Base-by-base conservation (phyloP, 2,113 vertebrate species). In the Ascaphus truei region DNA sequence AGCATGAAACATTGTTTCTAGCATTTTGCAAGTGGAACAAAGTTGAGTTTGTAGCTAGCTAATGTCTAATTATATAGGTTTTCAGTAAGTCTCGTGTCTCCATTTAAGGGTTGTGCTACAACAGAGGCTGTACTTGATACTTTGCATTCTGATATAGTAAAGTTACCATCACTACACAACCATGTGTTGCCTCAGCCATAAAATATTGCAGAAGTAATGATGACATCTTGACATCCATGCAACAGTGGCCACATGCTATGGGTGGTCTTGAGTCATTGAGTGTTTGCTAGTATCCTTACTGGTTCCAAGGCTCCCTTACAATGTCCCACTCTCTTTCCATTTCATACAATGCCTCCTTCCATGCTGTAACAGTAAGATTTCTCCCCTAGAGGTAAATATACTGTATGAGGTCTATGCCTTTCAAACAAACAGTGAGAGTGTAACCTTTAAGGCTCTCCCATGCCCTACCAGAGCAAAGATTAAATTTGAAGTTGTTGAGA, bases 391-490 rank as follows among this genome's bases (percentile, higher is more conserved):
- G 29, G 41, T 58, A 36, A 11, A 18, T 48, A n/a, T 22, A 50
- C 31, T 48, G 23, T 22, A 20, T 37, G 30, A 12, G n/a, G n/a
- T n/a, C n/a, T n/a, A 47, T 30, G 15, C 41, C 43, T 26, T 52
- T 27, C 33, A 27, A 20, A 16, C 33, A 27, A 20, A 16, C 39
- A 58, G 53, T 51, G 47, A 68, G 31, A 61, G 57, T 50, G 31
- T 56, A 57, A 68, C 39, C 53, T 68, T 50, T 34, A 30, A 16
- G n/a, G 5, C 10, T 45, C 45, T 69, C 57, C 47, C 47, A 47
- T 60, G 43, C 22, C n/a, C 39, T 16, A 3, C 12, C n/a, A 10
- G 4, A 30, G 43, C 31, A 37, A 6, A 37, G 22, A 25, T 30
- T 18, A 45, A 31, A 47, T 25, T 16, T 18, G 16, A 7, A 39